Conservation (phyloP, 2,797 vertebrate species). For the Rallus crepitans region DNA sequence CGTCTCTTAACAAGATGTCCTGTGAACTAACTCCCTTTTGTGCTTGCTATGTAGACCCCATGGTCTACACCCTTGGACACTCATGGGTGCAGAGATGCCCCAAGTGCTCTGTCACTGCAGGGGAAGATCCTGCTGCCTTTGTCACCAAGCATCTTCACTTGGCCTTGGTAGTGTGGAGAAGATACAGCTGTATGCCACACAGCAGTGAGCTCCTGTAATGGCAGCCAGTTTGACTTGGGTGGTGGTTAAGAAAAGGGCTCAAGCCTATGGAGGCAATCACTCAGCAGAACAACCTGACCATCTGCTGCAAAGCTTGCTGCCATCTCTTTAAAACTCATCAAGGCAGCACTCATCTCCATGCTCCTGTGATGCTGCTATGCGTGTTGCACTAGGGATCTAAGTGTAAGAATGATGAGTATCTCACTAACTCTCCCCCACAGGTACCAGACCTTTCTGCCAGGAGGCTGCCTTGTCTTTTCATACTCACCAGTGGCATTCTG, state of each 20-base stretch:
- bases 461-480: neutral
- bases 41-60: neutral
- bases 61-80: neutral
- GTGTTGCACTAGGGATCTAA: neutral
- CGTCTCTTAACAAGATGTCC: neutral
- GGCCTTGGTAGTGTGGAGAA: neutral
- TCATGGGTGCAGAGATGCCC: neutral
- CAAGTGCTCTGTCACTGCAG: neutral
- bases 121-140: neutral
- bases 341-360: neutral
- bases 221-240: neutral
- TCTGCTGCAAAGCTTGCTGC: neutral
- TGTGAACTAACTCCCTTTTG: neutral
- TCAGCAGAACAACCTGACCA: neutral
- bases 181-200: neutral
- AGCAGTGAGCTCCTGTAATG: neutral
- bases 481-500: neutral
- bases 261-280: neutral
- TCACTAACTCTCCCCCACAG: neutral
- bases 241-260: neutral
- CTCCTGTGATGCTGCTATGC: rapidly evolving
- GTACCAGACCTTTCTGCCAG: neutral
- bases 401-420: neutral
- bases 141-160: neutral
- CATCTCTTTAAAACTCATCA: neutral